Conservation (phyloP, 1,140 invertebrate genomes). For the Orussus abietinus region DNA sequence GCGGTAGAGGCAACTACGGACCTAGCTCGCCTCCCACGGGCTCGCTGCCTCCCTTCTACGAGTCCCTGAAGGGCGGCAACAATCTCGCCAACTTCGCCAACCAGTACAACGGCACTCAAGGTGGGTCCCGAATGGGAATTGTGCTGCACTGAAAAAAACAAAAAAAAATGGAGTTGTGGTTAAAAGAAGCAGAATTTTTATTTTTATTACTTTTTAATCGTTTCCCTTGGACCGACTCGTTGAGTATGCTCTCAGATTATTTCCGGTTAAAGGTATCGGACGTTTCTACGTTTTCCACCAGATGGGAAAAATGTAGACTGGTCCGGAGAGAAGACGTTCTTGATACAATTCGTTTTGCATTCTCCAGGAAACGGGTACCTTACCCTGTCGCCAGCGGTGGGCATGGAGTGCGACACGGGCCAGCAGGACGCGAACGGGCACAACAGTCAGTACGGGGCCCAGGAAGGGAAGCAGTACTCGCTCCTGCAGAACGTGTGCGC, state of each 20-base stretch:
- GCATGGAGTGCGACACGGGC: slow-evolving; percentile 74
- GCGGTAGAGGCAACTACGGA: slow-evolving; percentile 72
- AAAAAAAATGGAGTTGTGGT: too few relatives aligned
- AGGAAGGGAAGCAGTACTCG: slow-evolving; percentile 70
- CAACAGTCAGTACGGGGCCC: slow-evolving; percentile 48
- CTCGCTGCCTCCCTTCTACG: slow-evolving; percentile 78
- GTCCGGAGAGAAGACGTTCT: not conserved
- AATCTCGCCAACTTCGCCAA: slow-evolving; percentile 59
- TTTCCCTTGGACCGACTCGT: too few relatives aligned
- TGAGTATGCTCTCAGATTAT: too few relatives aligned
- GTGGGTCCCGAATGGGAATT: slow-evolving; percentile 14
- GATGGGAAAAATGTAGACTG: too few relatives aligned
- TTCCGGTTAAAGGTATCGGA: too few relatives aligned
- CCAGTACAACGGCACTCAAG: slow-evolving; percentile 51
- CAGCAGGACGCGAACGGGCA: slow-evolving; percentile 54
- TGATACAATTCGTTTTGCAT: not conserved
- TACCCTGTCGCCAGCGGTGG: slow-evolving; percentile 59
- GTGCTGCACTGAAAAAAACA: too few relatives aligned
- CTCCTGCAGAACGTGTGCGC: slow-evolving; percentile 72
- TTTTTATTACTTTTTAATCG: too few relatives aligned
- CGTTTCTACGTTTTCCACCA: too few relatives aligned
- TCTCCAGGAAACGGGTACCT: slow-evolving; percentile 53
- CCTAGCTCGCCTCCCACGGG: slow-evolving; percentile 79
- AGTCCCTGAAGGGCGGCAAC: slow-evolving; percentile 72
- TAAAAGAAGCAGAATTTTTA: too few relatives aligned